Base-by-base conservation (phyloP, 2,888 invertebrate species). In the Lacanobia oleracea region DNA sequence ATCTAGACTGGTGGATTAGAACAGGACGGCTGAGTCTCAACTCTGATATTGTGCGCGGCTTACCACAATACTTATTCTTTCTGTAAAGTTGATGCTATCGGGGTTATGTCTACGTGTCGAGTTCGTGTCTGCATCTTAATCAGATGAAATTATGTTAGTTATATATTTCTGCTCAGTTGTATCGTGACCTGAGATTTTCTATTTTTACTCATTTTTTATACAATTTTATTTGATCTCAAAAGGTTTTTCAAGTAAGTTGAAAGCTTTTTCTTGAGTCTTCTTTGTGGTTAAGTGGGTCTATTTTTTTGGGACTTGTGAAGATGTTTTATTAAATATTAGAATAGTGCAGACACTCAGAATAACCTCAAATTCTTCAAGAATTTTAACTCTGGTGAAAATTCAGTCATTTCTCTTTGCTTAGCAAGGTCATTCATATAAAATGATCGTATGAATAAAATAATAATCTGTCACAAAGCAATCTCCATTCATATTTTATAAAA, bases 1-100 rank as follows among this genome's bases (percentile, higher is more conserved):
- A 37, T 68, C 10, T 16, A 70, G 61, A 62, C 72, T 68, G 66
- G 70, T 78, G 78, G 78, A 84, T 82, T 83, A 84, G 67, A 50
- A 2, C 16, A 67, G 56, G 65, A 57, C 73, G 61, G 67, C 63
- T 60, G 57, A 27, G 54, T 61, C 67, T 21, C 48, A 10, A 48
- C 56, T 73, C 50, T 48, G 60, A 68, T 70, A 71, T 76, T 71
- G 53, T 63, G 50, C 33, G 45, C 66, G 27, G 10, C 63, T 81
- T 64, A 33, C 63, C 43, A 74, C 72, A 66, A 66, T 63, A 66
- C 66, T 69, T 68, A 50, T 63, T 77, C 68, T 77, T 73, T 72
- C 61, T 79, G 37, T 64, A 48, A 63, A 73, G 48, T 79, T 64
- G 12, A 60, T 60, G n/a, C 60, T 23, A 16, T 64, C 10, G 14